Percentiles rank a stretch among this genome's conserved stretches.
Evolutionary conservation across 1,140 invertebrate genomes (phyloP).

Genomic region (Habropoda laboriosa): DNA sequence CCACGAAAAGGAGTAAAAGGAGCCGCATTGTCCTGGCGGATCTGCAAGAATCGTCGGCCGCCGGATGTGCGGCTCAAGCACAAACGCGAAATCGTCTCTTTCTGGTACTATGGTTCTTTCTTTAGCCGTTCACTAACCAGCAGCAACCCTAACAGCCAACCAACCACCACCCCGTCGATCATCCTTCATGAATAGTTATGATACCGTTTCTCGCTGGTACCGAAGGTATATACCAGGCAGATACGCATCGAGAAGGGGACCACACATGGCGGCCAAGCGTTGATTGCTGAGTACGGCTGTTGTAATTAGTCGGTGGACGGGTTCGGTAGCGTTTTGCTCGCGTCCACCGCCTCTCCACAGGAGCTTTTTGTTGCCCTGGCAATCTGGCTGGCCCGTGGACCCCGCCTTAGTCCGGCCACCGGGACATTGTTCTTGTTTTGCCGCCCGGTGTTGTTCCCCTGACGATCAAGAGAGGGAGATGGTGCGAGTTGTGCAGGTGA

Average conservation of each 20-base stretch:
- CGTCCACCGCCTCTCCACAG: not conserved
- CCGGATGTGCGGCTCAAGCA: slow-evolving; percentile 59
- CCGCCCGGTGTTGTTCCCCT: too few species aligned
- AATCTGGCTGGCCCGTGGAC: slow-evolving; percentile 1
- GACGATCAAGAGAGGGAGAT: not conserved
- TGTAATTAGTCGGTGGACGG: slow-evolving; percentile 41
- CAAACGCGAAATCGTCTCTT: slow-evolving; percentile 55
- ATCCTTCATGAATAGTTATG: slow-evolving; percentile 61
- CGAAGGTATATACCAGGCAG: too few species aligned
- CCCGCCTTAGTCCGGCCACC: not conserved
- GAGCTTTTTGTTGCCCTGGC: not conserved
- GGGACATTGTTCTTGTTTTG: not conserved
- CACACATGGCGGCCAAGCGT: slow-evolving; percentile 38
- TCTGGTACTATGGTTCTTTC: not conserved
- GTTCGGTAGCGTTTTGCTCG: slow-evolving; percentile 21
- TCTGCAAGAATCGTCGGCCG: slow-evolving; percentile 54
- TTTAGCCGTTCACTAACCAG: slow-evolving; percentile 1
- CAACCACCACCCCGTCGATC: slow-evolving; percentile 43
- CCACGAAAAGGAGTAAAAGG: slow-evolving; percentile 54
- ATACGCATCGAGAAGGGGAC: slow-evolving; percentile 42
- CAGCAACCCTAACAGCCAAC: slow-evolving; percentile 17
- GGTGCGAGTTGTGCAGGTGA: not conserved
- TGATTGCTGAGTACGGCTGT: slow-evolving; percentile 40
- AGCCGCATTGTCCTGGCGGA: slow-evolving; percentile 69
- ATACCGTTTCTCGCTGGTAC: slow-evolving; percentile 35